Conservation (phyloP, 2,113 vertebrate genomes). For the Taurulus bubalis region DNA sequence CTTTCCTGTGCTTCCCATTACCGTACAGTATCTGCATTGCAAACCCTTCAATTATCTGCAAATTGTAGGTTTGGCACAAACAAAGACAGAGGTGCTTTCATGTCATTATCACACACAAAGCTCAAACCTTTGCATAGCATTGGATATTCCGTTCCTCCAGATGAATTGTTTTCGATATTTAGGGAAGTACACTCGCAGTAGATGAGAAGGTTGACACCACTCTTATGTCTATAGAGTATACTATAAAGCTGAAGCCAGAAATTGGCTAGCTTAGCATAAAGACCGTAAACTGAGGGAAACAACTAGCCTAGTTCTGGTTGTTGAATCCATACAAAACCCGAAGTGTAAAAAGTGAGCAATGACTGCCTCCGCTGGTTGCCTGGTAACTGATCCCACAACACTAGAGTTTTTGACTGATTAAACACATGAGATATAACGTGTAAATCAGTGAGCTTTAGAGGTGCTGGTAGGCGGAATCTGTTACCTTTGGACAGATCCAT, state of each 20-base stretch:
- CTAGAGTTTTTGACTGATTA: neutral
- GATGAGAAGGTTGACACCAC: neutral
- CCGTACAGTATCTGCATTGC: neutral
- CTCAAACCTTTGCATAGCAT: neutral
- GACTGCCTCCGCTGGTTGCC: no score
- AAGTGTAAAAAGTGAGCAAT: neutral
- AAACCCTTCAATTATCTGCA: constrained; percentile 14
- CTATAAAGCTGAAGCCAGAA: neutral
- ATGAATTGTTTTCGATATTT: neutral
- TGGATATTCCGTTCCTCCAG: neutral
- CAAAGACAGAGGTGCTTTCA: no score
- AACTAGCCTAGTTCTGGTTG: neutral
- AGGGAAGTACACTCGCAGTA: neutral
- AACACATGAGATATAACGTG: neutral
- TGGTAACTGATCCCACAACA: neutral
- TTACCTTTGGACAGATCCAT: neutral
- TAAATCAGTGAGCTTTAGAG: neutral
- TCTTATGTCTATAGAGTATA: neutral
- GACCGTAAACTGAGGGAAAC: neutral
- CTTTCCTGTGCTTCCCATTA: neutral
- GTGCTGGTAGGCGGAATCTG: neutral
- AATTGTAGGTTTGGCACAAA: neutral
- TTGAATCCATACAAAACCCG: neutral
- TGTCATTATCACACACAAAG: neutral
- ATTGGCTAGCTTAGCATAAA: neutral